Evolutionary conservation across 2,113 vertebrate genomes (phyloP).

Genomic region (Rhinichthys klamathensis): DNA sequence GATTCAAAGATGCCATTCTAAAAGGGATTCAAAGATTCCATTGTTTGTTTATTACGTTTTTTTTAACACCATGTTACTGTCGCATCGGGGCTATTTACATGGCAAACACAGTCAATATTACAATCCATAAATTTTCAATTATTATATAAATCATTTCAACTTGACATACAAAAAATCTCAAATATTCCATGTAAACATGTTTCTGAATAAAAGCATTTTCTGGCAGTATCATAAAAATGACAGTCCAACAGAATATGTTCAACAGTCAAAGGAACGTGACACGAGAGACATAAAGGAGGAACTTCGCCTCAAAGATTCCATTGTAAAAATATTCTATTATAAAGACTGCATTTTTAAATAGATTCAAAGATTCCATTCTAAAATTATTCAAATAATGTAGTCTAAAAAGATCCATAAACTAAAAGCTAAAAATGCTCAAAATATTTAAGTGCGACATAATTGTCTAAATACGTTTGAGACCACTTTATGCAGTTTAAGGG

Average conservation of each 20-base stretch:
- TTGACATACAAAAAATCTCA: too few species aligned
- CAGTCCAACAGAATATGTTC: too few species aligned
- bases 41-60: background rate
- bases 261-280: too few species aligned
- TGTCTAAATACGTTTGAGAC: background rate
- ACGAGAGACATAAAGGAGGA: too few species aligned
- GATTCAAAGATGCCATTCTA: background rate
- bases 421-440: background rate
- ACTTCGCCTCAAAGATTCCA: background rate
- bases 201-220: too few species aligned
- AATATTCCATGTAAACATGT: too few species aligned
- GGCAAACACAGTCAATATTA: too few species aligned
- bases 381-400: background rate
- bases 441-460: background rate
- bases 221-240: too few species aligned
- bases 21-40: background rate
- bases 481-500: background rate
- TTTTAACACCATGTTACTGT: too few species aligned
- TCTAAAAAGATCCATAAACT: background rate
- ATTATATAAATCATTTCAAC: too few species aligned
- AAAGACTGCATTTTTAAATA: background rate
- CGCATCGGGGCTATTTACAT: too few species aligned
- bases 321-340: conserved; percentile 8
- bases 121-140: too few species aligned
- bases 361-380: background rate